Base-by-base conservation (phyloP, 2,888 invertebrate genomes). In the Aporophyla nigra region DNA sequence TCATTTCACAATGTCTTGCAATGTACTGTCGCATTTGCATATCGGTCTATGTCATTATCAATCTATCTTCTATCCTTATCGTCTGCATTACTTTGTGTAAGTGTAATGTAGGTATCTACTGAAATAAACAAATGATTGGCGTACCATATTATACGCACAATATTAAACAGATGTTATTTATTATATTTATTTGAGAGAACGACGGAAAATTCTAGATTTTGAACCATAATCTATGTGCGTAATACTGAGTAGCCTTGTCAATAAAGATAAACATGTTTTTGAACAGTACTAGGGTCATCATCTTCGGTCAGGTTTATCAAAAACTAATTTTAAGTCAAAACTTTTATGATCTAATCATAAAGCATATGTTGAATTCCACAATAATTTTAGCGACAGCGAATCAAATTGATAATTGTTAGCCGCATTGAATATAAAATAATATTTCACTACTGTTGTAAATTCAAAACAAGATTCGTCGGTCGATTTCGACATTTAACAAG, bases 231-330 rank as follows among this genome's bases (percentile, higher is more conserved):
- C 69, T 76, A 6, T 65, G 49, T 81, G 65, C 81, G 78, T 62
- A 79, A 24, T 68, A 67, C 24, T 77, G 67, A 74, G 51, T 78
- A 78, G 71, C 77, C 77, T 78, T 83, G 85, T 79, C 76, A 78
- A 62, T 12, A 40, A 21, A 74, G 86, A 86, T 86, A 87, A 87
- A 78, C 49, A 40, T 83, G 76, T 83, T 81, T 85, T 85, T 74
- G 71, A 83, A 79, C 73, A 78, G 74, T 75, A 69, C 70, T 53
- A 51, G 72, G 85, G 83, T 87, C 85, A 86, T 76, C 73, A 84
- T 77, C 73, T 67, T 71, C 71, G 80, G 80, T 77, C 78, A 76
- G 43, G 59, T 71, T 82, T 75, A 68, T 73, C 71, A 79, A 71
- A 76, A 74, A 70, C 51, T 24, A 49, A 43, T 46, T 77, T 65